phyloP scores from a whole-genome alignment of 2,113 vertebrate species.

The Amphiprion percula region DNA sequence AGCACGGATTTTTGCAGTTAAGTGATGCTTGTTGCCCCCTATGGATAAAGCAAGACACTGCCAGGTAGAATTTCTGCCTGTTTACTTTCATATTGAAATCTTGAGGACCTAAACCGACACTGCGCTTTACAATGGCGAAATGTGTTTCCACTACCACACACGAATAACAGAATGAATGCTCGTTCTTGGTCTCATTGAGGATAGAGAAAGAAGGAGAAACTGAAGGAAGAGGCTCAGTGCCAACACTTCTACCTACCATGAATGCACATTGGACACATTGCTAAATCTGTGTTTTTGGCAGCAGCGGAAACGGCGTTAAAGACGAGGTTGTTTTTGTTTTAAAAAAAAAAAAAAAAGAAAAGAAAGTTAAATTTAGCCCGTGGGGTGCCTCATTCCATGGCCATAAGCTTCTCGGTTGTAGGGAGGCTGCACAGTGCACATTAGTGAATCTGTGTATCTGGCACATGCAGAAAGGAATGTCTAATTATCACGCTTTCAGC shows the following conservation, averaged over 20 bases:
- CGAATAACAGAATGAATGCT: background rate
- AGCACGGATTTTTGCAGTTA: background rate
- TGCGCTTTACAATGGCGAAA: background rate
- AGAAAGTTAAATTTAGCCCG: slow-evolving; percentile 68
- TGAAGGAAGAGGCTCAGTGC: slow-evolving; percentile 34
- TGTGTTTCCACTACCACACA: background rate
- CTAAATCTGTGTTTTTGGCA: slow-evolving; percentile 63
- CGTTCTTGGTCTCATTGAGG: slow-evolving; percentile 13
- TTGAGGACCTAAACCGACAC: background rate
- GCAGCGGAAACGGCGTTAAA: slow-evolving; percentile 20
- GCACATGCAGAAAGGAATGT: slow-evolving; percentile 77
- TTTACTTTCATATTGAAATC: slow-evolving; percentile 9
- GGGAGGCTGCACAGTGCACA: slow-evolving; percentile 62
- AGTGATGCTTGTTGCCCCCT: slow-evolving; percentile 27
- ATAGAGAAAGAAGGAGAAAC: background rate
- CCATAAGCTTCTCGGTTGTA: slow-evolving; percentile 59
- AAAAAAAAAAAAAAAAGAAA: background rate
- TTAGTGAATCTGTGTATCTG: slow-evolving; percentile 75
- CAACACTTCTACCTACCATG: slow-evolving; percentile 36
- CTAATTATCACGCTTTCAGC: slow-evolving; percentile 80
- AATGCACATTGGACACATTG: slow-evolving; percentile 41
- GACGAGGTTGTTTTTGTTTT: slow-evolving; percentile 49
- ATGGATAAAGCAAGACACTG: slow-evolving; percentile 32
- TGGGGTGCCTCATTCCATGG: slow-evolving; percentile 49
- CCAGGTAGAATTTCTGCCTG: background rate